A percentile compares a stretch with the other conserved stretches of the same genome.
phyloP scores from a whole-genome alignment of 2,113 vertebrate species.

The Lathamus discolor region DNA sequence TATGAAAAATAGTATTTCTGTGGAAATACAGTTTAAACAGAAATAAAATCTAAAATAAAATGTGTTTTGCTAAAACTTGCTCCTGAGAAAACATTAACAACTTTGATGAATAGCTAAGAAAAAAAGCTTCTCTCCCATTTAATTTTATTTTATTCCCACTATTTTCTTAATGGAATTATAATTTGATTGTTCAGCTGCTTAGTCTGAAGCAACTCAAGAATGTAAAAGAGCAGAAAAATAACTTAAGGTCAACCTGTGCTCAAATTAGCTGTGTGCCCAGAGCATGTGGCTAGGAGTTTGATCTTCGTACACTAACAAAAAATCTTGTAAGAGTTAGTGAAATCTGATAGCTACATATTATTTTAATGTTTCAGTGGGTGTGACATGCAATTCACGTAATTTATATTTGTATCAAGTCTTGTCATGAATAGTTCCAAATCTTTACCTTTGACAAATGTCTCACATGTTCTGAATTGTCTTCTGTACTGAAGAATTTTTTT shows the following conservation, averaged over 20 bases:
- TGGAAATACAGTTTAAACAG: background rate
- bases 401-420: slow-evolving; percentile 3
- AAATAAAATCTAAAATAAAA: background rate
- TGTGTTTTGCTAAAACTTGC: background rate
- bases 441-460: background rate
- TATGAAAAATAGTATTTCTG: background rate
- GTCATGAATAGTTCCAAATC: background rate
- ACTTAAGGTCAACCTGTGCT: too few species aligned
- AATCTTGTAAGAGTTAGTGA: slow-evolving; percentile 14
- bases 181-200: too few species aligned
- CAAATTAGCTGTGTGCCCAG: too few species aligned
- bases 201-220: too few species aligned
- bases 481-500: background rate
- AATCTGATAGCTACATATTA: background rate
- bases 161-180: background rate
- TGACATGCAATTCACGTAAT: background rate
- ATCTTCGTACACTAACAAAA: background rate
- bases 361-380: background rate
- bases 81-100: rapidly evolving
- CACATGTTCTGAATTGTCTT: background rate
- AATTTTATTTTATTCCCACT: background rate
- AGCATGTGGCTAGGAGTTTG: too few species aligned
- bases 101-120: background rate
- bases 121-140: background rate
- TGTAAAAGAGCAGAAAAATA: too few species aligned